Base-by-base conservation (phyloP, 2,113 vertebrate genomes). In the Laticauda laticaudata region DNA sequence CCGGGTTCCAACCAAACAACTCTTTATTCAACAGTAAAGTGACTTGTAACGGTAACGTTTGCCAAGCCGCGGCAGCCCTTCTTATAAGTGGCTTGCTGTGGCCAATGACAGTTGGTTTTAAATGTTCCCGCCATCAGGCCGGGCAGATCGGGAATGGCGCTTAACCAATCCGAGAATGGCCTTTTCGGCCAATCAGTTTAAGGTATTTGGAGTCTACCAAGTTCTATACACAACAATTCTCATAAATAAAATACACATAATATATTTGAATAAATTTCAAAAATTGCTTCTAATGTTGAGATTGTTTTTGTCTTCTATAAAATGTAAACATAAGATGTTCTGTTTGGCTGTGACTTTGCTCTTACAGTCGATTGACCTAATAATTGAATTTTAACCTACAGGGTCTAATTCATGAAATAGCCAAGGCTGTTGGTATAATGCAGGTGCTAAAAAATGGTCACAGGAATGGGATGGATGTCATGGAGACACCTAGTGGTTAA, bases 401-500 rank as follows among this genome's bases (percentile, higher is more conserved):
- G 15, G 6, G 15, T 81, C 15, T 20, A 81, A 81, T 39, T 43
- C 34, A 81, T 43, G 34, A 81, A 43, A 81, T 39, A 81, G 75
- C 34, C 1, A 7, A 81, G 75, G 15, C 75, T 81, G 75, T 81
- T 81, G 34, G 34, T 43, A 43, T 43, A 39, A 81, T 3, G 75
- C 18, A 9, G 34, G 7, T 43, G 75, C 75, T 81, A 21, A 39
- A 54, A 21, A 39, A 54, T 56, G 39, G 10, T 29, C 10, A 53
- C 11, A 34, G 53, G 26, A 4, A 8, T 90, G 92, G 81, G 57
- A 10, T 90, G 94, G 81, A 61, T 90, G 29, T 86, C 81, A 61
- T 29, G 88, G 88, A 91, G 94, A 94, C 94, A 92, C 64, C 94
- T 92, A 85, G 90, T 93, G 90, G 90, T 54, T n/a, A 45, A 90